Conservation (phyloP, 2,888 invertebrate species). For the Aromia moschata region DNA sequence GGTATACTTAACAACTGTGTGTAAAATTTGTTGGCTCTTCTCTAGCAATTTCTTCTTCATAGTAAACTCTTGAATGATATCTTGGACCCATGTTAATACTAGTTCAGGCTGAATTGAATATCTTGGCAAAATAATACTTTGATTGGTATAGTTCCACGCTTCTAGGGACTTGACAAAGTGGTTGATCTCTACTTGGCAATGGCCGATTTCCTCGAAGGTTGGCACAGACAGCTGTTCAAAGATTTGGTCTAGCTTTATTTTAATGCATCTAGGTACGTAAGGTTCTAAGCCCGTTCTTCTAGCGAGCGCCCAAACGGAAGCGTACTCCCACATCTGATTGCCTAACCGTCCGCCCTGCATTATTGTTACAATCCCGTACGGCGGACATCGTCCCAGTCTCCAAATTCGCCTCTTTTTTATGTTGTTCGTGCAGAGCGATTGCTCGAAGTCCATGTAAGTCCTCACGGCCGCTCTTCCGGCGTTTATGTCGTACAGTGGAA, state of each 20-base stretch:
- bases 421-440: constrained; percentile 65
- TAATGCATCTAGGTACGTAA: constrained; percentile 64
- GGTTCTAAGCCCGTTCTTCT: constrained; percentile 64
- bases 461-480: constrained; percentile 60
- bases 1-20: constrained; percentile 37
- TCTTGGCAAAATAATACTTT: constrained; percentile 67
- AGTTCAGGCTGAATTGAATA: constrained; percentile 67
- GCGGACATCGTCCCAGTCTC: constrained; percentile 59
- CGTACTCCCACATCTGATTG: constrained; percentile 67
- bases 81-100: constrained; percentile 67
- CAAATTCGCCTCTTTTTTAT: constrained; percentile 60
- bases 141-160: constrained; percentile 68
- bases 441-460: constrained; percentile 66
- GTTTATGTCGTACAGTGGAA: constrained; percentile 66
- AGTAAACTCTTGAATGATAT: constrained; percentile 67
- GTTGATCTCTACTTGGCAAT: constrained; percentile 64
- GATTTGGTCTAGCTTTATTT: constrained; percentile 65
- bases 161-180: constrained; percentile 65
- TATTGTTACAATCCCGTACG: constrained; percentile 64
- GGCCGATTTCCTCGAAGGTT: constrained; percentile 66
- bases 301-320: constrained; percentile 65
- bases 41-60: constrained; percentile 64
- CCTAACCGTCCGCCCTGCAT: constrained; percentile 59
- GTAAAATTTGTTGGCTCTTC: constrained; percentile 60
- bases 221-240: constrained; percentile 68